Evolutionary conservation across 2,888 invertebrate genomes (phyloP), one percentile per base, ranked within the genome.

Genomic region (Endotricha flammealis): DNA sequence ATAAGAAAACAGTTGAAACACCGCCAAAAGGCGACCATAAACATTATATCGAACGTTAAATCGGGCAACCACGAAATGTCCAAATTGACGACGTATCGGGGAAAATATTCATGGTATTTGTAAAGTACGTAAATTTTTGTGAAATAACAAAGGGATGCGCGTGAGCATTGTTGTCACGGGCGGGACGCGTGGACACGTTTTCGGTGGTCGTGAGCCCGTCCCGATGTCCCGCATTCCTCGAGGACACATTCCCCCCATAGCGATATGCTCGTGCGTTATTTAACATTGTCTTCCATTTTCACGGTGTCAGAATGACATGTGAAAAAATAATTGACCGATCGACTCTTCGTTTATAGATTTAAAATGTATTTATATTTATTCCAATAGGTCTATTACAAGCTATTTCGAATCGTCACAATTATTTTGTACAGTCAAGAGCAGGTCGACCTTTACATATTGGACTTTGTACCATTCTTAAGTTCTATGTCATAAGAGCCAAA

Each of bases 231-330:
- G 63, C 65, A 68, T 69, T 67, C 70, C 55, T 56, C 58, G 53
- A 49, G 47, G 54, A 52, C 56, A 63, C 72, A 80, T 83, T 81
- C 78, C 64, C 59, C 42, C 52, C 74, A 78, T 77, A 74, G 73
- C 77, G 73, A 70, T 71, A 67, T 76, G 80, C 70, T 73, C 79
- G 78, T 72, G 77, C 65, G 58, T 52, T 56, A 41, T 53, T 55
- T 62, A 46, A 54, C 60, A 63, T 76, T 73, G 72, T 72, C 64
- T 73, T 64, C 72, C 46, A 61, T 65, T 66, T 71, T 67, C 68
- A 75, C 67, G 71, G 59, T 48, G 57, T 57, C 53, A 37, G 46
- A 42, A 42, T 43, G 36, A 48, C 41, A 45, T 48, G 44, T 41
- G 36, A 37, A 27, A 38, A 42, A 43, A 36, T 23, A 12, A 33